Conservation (phyloP, 2,888 invertebrate species). For the Galeruca laticollis region DNA sequence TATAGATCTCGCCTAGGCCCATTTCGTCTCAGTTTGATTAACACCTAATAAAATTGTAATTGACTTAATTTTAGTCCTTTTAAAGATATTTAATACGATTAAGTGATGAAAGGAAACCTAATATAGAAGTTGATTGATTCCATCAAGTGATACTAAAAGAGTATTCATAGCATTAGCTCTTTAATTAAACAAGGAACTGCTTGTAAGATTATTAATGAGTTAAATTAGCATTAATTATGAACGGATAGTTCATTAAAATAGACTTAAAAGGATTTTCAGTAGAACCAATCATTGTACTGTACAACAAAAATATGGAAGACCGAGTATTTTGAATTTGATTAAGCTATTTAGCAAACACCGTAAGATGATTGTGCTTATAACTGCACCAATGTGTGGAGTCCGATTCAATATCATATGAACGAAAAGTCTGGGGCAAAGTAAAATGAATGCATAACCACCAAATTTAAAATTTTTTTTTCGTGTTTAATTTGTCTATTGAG, state of each 20-base stretch:
- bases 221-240: not conserved
- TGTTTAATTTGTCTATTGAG: too few relatives aligned
- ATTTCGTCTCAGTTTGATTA: not conserved
- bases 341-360: too few relatives aligned
- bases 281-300: too few relatives aligned
- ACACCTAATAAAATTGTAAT: not conserved
- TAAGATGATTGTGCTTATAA: too few relatives aligned
- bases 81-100: not conserved
- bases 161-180: not conserved
- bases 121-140: constrained; percentile 3
- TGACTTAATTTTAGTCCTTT: not conserved
- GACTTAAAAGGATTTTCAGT: too few relatives aligned
- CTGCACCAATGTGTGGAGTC: too few relatives aligned
- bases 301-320: too few relatives aligned
- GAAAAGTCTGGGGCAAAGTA: too few relatives aligned
- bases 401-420: too few relatives aligned
- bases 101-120: constrained; percentile 6
- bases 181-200: constrained; percentile 1
- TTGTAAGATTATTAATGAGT: not conserved
- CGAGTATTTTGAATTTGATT: too few relatives aligned
- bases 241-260: not conserved
- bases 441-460: too few relatives aligned
- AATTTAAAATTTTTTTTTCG: too few relatives aligned
- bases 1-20: not conserved
- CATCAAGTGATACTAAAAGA: constrained; percentile 12